phyloP scores from a whole-genome alignment of 1,140 invertebrate species.

The Cydia amplana region DNA sequence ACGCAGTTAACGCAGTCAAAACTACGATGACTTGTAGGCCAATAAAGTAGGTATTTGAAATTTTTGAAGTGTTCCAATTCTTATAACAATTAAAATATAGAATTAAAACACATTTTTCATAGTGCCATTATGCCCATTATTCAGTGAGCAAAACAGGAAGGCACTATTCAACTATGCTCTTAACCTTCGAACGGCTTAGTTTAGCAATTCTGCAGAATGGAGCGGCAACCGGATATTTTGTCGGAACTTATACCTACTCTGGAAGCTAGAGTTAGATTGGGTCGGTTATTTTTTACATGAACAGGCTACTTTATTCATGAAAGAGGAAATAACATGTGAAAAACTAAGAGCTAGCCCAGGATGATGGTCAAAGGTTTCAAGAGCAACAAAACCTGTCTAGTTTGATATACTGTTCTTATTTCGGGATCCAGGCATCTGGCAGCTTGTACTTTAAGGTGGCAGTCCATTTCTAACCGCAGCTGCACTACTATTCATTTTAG shows the following conservation, averaged over 20 bases:
- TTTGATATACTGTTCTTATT: too few relatives aligned
- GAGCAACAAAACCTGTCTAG: too few relatives aligned
- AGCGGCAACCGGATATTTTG: conserved; percentile 1
- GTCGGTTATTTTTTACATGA: background rate
- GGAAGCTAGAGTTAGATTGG: background rate
- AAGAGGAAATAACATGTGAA: background rate
- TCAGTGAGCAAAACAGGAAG: background rate
- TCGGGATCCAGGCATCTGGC: too few relatives aligned
- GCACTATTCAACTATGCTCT: background rate
- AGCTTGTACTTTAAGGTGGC: too few relatives aligned
- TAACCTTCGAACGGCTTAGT: background rate
- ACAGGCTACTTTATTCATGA: background rate
- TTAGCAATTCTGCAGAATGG: background rate
- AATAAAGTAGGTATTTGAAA: too few relatives aligned
- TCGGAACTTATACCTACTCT: background rate
- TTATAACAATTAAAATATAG: too few relatives aligned
- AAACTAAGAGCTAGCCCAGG: background rate
- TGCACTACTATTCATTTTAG: too few relatives aligned
- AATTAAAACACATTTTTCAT: background rate
- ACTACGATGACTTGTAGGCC: too few relatives aligned
- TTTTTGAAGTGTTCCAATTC: too few relatives aligned
- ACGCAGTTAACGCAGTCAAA: too few relatives aligned
- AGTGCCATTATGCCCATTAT: background rate
- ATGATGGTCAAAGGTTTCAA: background rate
- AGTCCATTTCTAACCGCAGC: too few relatives aligned